phyloP scores from a whole-genome alignment of 2,888 invertebrate species.

The Atethmia centrago region DNA sequence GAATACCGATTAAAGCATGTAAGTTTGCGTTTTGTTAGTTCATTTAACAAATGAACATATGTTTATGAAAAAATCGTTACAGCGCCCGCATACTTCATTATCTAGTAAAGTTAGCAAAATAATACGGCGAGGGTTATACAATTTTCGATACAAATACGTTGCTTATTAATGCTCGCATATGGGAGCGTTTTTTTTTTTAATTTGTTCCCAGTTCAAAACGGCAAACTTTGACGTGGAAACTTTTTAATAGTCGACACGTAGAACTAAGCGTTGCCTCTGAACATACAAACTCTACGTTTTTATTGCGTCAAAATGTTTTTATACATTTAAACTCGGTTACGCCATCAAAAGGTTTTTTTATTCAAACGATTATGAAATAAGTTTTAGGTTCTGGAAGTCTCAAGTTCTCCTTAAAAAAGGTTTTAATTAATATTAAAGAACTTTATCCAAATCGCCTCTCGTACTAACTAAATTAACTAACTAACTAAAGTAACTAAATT shows the following conservation, averaged over 20 bases:
- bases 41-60: slow-evolving; percentile 15
- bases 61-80: slow-evolving; percentile 39
- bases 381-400: slow-evolving; percentile 33
- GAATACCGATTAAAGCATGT: slow-evolving; percentile 28
- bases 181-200: slow-evolving; percentile 68
- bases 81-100: slow-evolving; percentile 65
- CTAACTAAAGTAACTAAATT: too few species aligned
- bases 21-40: slow-evolving; percentile 7
- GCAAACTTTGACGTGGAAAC: slow-evolving; percentile 77
- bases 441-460: background rate
- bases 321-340: slow-evolving; percentile 64
- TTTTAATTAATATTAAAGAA: slow-evolving; percentile 26
- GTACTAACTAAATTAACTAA: too few species aligned
- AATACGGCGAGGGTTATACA: slow-evolving; percentile 69
- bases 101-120: slow-evolving; percentile 64
- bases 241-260: slow-evolving; percentile 77
- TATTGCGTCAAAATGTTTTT: slow-evolving; percentile 71
- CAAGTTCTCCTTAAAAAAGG: slow-evolving; percentile 26
- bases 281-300: slow-evolving; percentile 67
- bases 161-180: slow-evolving; percentile 68
- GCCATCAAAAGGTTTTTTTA: slow-evolving; percentile 44
- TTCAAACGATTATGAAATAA: slow-evolving; percentile 53
- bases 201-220: slow-evolving; percentile 75
- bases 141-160: slow-evolving; percentile 70
- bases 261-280: slow-evolving; percentile 73